phyloP scores from a whole-genome alignment of 2,888 invertebrate genomes.

The Trichogramma evanescens region DNA sequence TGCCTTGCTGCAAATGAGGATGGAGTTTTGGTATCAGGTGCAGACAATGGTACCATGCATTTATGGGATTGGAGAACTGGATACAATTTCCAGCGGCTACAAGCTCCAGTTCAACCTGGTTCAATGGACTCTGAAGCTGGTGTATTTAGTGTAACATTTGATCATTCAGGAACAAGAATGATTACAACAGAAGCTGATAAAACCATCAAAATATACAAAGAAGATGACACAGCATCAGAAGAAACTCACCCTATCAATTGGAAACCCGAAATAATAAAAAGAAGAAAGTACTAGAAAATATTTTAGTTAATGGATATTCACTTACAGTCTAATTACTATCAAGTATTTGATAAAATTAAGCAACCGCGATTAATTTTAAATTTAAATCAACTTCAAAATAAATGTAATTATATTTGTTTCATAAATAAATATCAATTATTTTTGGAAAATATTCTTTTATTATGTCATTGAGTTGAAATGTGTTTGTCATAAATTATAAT shows the following conservation, averaged over 20 bases:
- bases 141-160: constrained; percentile 91
- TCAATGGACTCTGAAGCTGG: constrained; percentile 99
- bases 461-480: too few species aligned
- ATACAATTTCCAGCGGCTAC: constrained; percentile 92
- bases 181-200: constrained; percentile 98
- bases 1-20: constrained; percentile 92
- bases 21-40: constrained; percentile 94
- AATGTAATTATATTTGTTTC: too few species aligned
- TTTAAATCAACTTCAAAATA: too few species aligned
- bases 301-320: too few species aligned
- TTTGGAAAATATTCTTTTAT: too few species aligned
- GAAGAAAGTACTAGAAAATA: constrained; percentile 67
- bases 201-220: constrained; percentile 97
- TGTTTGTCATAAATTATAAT: too few species aligned
- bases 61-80: constrained; percentile 99
- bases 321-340: too few species aligned
- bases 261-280: constrained; percentile 92
- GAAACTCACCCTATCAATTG: constrained; percentile 95
- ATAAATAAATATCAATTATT: too few species aligned
- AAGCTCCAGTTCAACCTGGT: constrained; percentile 94
- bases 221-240: constrained; percentile 93
- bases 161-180: constrained; percentile 87
- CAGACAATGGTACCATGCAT: constrained; percentile 94
- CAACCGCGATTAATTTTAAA: too few species aligned
- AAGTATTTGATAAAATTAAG: too few species aligned